phyloP scores from a whole-genome alignment of 1,140 invertebrate genomes.

The Tetraneura akinire region DNA sequence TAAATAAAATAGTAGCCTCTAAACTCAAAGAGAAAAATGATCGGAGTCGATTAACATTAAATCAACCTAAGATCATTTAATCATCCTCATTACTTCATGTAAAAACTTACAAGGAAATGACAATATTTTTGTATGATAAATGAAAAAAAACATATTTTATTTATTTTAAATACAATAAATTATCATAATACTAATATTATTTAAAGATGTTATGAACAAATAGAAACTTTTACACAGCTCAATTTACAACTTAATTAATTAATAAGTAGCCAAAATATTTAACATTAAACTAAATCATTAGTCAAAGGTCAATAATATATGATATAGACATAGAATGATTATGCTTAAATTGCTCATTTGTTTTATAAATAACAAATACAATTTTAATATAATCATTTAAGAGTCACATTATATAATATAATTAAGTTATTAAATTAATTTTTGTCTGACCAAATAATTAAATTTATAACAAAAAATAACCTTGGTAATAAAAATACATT shows the following conservation, averaged over 20 bases:
- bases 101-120: neutral
- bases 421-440: neutral
- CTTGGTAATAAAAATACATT: neutral
- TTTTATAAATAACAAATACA: constrained; percentile 2
- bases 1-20: no score
- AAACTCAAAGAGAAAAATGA: no score
- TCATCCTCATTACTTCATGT: no score
- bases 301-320: neutral
- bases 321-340: neutral
- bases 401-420: neutral
- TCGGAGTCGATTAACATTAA: no score
- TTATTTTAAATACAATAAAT: constrained; percentile 7
- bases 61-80: no score
- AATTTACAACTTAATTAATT: constrained; percentile 3
- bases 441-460: neutral
- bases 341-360: neutral
- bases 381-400: constrained; percentile 1
- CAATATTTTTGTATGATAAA: neutral
- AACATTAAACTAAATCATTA: neutral
- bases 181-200: constrained; percentile 6
- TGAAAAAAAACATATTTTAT: constrained; percentile 7
- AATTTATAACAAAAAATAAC: constrained; percentile 1
- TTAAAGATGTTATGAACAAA: constrained; percentile 8
- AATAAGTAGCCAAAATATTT: neutral
- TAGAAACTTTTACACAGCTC: neutral